Evolutionary conservation across 2,113 vertebrate genomes (phyloP).

Genomic region (Labrus mixtus): DNA sequence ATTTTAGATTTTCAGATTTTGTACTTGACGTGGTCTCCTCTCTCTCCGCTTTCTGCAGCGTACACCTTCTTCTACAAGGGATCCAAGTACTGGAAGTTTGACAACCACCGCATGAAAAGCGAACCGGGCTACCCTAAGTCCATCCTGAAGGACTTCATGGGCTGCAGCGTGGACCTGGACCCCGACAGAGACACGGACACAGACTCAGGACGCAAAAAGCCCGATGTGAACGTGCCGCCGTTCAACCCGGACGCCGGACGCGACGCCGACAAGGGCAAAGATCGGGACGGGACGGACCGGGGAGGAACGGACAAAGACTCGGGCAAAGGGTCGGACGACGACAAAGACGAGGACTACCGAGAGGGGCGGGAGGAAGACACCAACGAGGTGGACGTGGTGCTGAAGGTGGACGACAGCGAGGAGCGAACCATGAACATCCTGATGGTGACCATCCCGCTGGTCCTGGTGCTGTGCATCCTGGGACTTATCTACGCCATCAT

Average conservation of each 20-base stretch:
- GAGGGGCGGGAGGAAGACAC: slow-evolving; percentile 79
- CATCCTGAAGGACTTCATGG: slow-evolving; percentile 96
- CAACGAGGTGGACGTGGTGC: slow-evolving; percentile 92
- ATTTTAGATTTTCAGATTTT: too few relatives aligned
- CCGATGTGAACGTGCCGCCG: slow-evolving; percentile 85
- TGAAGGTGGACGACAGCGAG: slow-evolving; percentile 92
- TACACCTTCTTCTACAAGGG: slow-evolving; percentile 98
- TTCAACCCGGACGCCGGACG: slow-evolving; percentile 85
- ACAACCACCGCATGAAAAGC: slow-evolving; percentile 94
- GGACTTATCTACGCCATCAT: slow-evolving; percentile 93
- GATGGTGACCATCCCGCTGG: slow-evolving; percentile 91
- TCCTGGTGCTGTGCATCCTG: slow-evolving; percentile 94
- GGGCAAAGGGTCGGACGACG: slow-evolving; percentile 45
- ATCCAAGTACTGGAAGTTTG: slow-evolving; percentile 97
- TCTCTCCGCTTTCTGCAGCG: slow-evolving; percentile 76
- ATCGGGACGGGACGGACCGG: slow-evolving; percentile 32
- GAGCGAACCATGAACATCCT: slow-evolving; percentile 91
- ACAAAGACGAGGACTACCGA: slow-evolving; percentile 69
- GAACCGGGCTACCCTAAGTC: slow-evolving; percentile 97
- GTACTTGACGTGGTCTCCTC: background rate
- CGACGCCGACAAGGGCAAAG: slow-evolving; percentile 71
- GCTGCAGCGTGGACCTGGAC: slow-evolving; percentile 88
- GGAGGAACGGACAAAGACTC: slow-evolving; percentile 56
- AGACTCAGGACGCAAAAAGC: slow-evolving; percentile 80
- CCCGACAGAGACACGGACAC: slow-evolving; percentile 75